Base-by-base conservation (phyloP, 2,797 vertebrate species). In the Nannoperca obscura region DNA sequence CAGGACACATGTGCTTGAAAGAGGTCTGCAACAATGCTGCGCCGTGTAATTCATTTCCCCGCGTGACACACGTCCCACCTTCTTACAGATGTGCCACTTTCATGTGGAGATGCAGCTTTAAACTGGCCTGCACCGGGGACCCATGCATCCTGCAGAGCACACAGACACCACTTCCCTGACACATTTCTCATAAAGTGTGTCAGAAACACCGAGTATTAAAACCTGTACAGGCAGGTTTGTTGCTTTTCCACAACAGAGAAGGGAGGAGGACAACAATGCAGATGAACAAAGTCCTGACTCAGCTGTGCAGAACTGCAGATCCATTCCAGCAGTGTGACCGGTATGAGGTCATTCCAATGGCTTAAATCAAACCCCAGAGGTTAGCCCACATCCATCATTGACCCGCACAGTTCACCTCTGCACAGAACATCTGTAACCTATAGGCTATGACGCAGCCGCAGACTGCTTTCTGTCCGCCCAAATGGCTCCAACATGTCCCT, bases 341-440 rank as follows among this genome's bases (percentile, higher is more conserved):
- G 13, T n/a, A 19, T 19, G 4, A n/a, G 5, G 34, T 58, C 24
- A 65, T 47, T 34, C 24, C 22, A 68, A 32, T 34, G 13, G 5
- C n/a, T 76, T 50, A 42, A 63, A 42, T 63, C 1, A 27, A 58
- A 17, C 24, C 27, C 27, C 22, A 1, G 12, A 22, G 24, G 34
- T 14, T 11, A 24, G 55, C 30, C 64, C 58, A 65, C 55, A 63
- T 73, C 67, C 30, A 69, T 20, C 63, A 13, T 13, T 72, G 76
- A 78, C 74, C 74, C 47, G 54, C 65, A 57, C 32, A 53, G 24
- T 80, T 78, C 77, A 86, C 85, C 82, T 80, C 79, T 71, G 79
- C 49, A 10, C 71, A 27, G 59, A 69, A 82, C 88, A 89, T 89
- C 84, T 90, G 86, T n/a, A 87, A 64, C 71, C 73, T 7, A 44